Evolutionary conservation across 2,888 invertebrate genomes (phyloP), one percentile per base, ranked within the genome.

Genomic region (Sesia bembeciformis): DNA sequence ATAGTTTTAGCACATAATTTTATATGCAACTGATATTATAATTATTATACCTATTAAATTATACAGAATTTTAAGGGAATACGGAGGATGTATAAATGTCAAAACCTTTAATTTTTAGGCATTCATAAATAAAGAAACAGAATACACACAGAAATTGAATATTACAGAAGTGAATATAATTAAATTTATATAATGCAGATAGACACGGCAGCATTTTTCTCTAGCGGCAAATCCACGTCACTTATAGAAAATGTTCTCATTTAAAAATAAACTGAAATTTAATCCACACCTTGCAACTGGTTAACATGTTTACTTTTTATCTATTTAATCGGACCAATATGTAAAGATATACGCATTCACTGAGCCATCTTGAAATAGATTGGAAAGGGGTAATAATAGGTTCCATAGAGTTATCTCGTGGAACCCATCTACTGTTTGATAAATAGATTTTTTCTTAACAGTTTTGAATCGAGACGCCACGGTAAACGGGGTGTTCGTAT

Each of bases 331-430:
- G 5, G 23, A 23, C 23, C 7, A 8, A 23, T 46, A 6, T 23
- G 4, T 46, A 8, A n/a, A 46, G 46, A 8, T 23, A 46, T n/a
- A 46, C 8, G 46, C 23, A 46, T 43, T 43, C 43, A 43, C 23
- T 46, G 46, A 46, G 46, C 8, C 46, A 50, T 39, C 39, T 54
- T 40, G 54, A 54, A 51, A 52, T 52, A 42, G 52, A 39, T 52
- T 40, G 52, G 78, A 79, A 86, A 84, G 76, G 84, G 84, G 78
- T 83, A 81, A 85, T 84, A 86, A 84, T 81, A 78, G 78, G 78
- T 68, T 77, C 70, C 62, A 66, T 68, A 68, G 68, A 72, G 78
- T 79, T 86, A 87, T 88, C 85, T 81, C 70, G 65, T 57, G 57
- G 67, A 76, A 67, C 82, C 83, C 83, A 88, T 86, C 86, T 81